Conservation (phyloP, 2,888 invertebrate genomes). For the Heteropelma amictum region DNA sequence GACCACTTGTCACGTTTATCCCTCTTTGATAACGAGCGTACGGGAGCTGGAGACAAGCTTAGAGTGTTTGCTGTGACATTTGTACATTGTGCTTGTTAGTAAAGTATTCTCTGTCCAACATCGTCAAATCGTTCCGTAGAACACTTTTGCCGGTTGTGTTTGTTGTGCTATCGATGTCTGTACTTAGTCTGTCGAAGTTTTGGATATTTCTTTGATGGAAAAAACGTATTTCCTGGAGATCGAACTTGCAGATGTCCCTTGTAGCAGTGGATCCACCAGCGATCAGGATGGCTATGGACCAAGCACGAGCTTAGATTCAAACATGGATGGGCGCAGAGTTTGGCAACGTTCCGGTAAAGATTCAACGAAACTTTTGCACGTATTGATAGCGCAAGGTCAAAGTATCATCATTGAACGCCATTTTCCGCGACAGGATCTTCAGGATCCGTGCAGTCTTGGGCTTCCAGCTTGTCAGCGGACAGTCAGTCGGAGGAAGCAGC, state of each 20-base stretch:
- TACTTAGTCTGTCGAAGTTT: constrained; percentile 24
- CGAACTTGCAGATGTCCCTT: constrained; percentile 74
- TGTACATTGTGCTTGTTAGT: constrained; percentile 42
- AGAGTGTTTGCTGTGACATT: constrained; percentile 32
- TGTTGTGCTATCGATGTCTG: constrained; percentile 1
- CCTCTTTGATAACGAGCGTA: constrained; percentile 30
- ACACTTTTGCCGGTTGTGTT: constrained; percentile 25
- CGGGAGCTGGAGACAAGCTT: constrained; percentile 1
- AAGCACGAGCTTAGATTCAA: constrained; percentile 81
- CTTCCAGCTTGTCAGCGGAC: constrained; percentile 82
- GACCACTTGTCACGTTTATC: constrained; percentile 30
- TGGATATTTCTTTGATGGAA: not conserved
- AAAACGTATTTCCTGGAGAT: not conserved
- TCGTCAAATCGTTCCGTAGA: not conserved
- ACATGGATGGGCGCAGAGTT: constrained; percentile 72
- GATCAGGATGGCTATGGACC: constrained; percentile 81
- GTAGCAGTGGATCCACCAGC: constrained; percentile 81
- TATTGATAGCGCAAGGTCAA: not conserved
- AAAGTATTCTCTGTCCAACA: constrained; percentile 1
- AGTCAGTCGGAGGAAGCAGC: constrained; percentile 81
- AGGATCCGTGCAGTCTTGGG: constrained; percentile 83
- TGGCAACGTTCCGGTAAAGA: constrained; percentile 77
- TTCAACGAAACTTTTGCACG: not conserved
- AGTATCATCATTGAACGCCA: not conserved
- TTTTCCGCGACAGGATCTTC: constrained; percentile 78